Conservation (phyloP, 30 jellyfish, hydroid and myxozoan genomes). For the Cassiopea andromeda region DNA sequence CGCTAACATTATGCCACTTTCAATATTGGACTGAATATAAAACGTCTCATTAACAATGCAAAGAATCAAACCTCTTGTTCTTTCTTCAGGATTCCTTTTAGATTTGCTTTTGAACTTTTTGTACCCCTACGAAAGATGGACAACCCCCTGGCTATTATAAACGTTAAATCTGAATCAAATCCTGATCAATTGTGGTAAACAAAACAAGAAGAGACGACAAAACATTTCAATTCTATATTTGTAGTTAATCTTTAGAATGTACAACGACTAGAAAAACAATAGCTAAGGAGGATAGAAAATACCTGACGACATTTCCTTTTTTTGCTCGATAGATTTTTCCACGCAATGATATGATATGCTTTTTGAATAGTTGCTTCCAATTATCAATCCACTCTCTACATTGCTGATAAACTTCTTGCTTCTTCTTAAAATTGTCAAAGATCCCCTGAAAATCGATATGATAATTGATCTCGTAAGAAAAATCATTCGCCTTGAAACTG, state of each 20-base stretch:
- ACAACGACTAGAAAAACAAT: neutral
- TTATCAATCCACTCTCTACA: constrained; percentile 66
- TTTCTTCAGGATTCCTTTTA: constrained; percentile 58
- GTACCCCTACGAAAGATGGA: constrained; percentile 37
- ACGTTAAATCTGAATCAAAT: neutral
- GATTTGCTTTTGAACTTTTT: constrained; percentile 49
- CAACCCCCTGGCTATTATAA: neutral
- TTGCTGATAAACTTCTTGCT: constrained; percentile 38
- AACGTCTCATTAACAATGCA: too few species aligned
- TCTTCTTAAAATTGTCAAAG: constrained; percentile 34
- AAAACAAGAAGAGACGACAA: neutral
- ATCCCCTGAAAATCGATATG: constrained; percentile 34
- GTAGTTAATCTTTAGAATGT: neutral
- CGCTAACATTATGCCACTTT: too few species aligned
- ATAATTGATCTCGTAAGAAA: too few species aligned
- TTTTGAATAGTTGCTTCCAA: constrained; percentile 61
- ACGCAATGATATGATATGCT: constrained; percentile 70
- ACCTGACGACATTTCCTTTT: constrained; percentile 84
- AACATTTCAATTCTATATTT: neutral
- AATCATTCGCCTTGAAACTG: too few species aligned
- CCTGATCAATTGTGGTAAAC: neutral
- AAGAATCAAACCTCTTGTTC: constrained; percentile 5
- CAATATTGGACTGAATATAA: too few species aligned
- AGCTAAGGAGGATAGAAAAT: neutral
- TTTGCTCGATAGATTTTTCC: constrained; percentile 81